Base-by-base conservation (phyloP, 2,888 invertebrate genomes). In the Cheilosia scutellata region DNA sequence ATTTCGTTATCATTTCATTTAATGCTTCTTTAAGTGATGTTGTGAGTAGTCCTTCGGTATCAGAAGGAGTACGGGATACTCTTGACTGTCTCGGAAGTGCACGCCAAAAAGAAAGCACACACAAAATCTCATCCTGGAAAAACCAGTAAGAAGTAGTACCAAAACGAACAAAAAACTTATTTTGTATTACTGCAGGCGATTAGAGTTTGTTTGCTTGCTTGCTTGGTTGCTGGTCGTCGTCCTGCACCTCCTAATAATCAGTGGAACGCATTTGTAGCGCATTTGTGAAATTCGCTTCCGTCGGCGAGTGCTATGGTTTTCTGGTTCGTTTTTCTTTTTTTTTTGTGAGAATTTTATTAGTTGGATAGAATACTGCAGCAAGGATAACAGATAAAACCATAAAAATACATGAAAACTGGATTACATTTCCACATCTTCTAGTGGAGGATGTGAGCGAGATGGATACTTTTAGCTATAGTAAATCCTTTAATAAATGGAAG, bases 371-470 rank as follows among this genome's bases (percentile, higher is more conserved):
- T 86, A 66, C 66, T 82, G 86, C 86, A 80, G 82, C 72, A 77
- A 77, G 76, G 82, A 86, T 86, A 86, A 82, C 86, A 82, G 86
- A 82, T 86, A 82, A 86, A 86, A 86, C 86, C 86, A 82, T 86
- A 82, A 82, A 86, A 86, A 86, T 82, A 86, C 86, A 82, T 82
- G 76, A 68, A 68, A 82, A 86, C 82, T 72, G 82, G 86, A 82
- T 86, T 82, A 86, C 86, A 82, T 68, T 76, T 76, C 60, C 66
- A 79, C 33, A 37, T 47, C 42, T 55, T 27, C 27, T 31, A 6
- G 53, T 13, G 47, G 13, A 42, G 65, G 60, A 60, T 25, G 63
- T 42, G 60, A 62, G 25, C n/a, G 33, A 72, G 55, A 63, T 55
- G 42, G 68, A 66, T 51, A 51, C 77, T 70, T 44, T 55, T 53